Conservation (phyloP, 64 coral and sea anemone genomes). For the Porites australiensis region DNA sequence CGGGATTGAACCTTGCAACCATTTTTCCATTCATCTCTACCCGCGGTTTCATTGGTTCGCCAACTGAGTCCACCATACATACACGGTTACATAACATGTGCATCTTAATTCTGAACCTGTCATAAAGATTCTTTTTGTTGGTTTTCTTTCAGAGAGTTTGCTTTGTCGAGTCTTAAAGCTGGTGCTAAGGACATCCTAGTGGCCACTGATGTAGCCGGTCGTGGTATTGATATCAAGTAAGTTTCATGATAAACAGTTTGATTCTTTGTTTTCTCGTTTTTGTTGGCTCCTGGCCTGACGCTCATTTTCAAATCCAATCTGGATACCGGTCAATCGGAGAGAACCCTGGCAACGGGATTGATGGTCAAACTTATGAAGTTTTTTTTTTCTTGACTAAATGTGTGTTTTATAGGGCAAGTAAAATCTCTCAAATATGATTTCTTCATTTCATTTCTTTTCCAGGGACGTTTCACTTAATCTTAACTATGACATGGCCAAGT, state of each 20-base stretch:
- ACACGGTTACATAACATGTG: too few relatives aligned
- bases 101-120: too few relatives aligned
- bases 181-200: slow-evolving; percentile 98
- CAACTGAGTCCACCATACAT: too few relatives aligned
- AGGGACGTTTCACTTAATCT: slow-evolving; percentile 97
- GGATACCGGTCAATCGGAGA: not conserved
- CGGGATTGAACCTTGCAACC: too few relatives aligned
- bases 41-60: too few relatives aligned
- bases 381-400: too few relatives aligned
- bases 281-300: not conserved
- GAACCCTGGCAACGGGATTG: too few relatives aligned
- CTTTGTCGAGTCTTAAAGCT: slow-evolving; percentile 93
- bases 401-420: not conserved
- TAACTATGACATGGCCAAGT: slow-evolving; percentile 99
- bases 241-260: not conserved
- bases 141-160: slow-evolving; percentile 90
- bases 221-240: slow-evolving; percentile 99
- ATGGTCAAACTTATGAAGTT: too few relatives aligned
- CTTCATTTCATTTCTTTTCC: slow-evolving; percentile 4
- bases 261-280: not conserved
- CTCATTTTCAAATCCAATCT: too few relatives aligned
- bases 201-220: slow-evolving; percentile 93
- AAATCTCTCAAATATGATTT: not conserved
- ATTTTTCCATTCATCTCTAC: too few relatives aligned
- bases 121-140: not conserved